Conservation (phyloP, 2,113 vertebrate species). For the Macheiramphus alcinus region DNA sequence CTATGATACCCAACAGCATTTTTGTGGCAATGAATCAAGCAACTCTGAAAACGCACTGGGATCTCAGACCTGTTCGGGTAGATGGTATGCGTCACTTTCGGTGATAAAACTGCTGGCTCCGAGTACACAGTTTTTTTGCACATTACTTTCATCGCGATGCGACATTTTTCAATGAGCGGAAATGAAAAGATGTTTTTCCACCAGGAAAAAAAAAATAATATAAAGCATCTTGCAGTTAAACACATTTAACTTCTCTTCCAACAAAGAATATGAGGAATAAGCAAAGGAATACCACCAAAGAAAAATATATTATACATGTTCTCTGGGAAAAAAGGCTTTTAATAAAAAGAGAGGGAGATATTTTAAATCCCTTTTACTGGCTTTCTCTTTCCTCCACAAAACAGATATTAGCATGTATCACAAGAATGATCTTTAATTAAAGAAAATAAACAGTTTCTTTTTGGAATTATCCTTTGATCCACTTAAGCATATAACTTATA, state of each 20-base stretch:
- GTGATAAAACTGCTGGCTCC: background rate
- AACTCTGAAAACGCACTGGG: background rate
- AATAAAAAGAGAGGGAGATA: background rate
- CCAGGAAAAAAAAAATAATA: background rate
- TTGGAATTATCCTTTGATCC: background rate
- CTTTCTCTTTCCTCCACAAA: background rate
- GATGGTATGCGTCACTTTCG: background rate
- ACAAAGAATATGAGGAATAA: background rate
- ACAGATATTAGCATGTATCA: background rate
- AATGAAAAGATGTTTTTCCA: background rate
- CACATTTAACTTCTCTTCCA: background rate
- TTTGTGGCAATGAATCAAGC: background rate
- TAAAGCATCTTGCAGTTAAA: background rate
- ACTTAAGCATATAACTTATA: background rate
- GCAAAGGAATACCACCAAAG: background rate
- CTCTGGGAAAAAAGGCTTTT: background rate
- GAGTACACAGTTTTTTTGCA: background rate
- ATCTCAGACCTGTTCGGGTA: background rate
- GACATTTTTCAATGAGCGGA: background rate
- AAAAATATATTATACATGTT: background rate
- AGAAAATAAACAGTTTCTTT: background rate
- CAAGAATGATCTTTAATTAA: background rate
- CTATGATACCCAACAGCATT: background rate
- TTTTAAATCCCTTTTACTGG: background rate
- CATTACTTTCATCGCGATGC: fast-evolving